Percentiles rank a stretch among this genome's conserved stretches.
These are phyloP conservation scores for Rhinolophus sinicus DNA, from an alignment of 2,113 vertebrate genomes.

Conservation along the genomic window DNA sequence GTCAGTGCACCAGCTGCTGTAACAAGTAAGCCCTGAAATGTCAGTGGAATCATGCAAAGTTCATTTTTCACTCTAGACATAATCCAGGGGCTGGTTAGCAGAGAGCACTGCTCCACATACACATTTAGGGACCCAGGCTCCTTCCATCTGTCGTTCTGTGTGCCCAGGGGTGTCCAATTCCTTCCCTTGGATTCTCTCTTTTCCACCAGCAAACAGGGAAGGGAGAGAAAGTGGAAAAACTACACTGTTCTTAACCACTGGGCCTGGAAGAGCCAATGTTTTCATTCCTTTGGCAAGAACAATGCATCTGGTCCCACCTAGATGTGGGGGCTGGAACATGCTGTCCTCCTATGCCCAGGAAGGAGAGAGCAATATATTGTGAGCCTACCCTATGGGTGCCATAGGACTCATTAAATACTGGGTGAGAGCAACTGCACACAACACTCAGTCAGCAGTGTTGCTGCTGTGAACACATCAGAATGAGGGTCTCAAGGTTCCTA, in stretches of 20 bases:
- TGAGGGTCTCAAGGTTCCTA: no score
- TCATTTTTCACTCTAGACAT: neutral
- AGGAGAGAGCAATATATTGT: accelerated
- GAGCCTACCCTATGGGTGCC: neutral
- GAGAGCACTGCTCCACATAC: accelerated
- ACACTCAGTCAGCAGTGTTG: accelerated
- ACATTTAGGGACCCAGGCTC: neutral
- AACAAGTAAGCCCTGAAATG: neutral
- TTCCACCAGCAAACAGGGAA: neutral
- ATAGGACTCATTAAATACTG: neutral
- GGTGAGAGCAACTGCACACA: neutral
- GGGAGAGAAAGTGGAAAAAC: neutral
- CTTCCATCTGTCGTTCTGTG: neutral
- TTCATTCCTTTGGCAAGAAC: neutral
- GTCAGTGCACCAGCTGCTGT: accelerated
- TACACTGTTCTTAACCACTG: neutral
- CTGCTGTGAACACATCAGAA: neutral
- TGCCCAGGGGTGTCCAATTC: accelerated
- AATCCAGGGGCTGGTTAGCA: accelerated
- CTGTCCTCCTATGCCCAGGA: neutral
- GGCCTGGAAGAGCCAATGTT: no score
- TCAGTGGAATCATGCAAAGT: neutral
- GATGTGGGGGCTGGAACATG: neutral
- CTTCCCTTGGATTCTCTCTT: neutral
- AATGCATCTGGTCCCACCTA: neutral